Evolutionary conservation across 2,113 vertebrate genomes (phyloP), one percentile per base, ranked within the genome.

Genomic region (Phylloscopus whistleri): DNA sequence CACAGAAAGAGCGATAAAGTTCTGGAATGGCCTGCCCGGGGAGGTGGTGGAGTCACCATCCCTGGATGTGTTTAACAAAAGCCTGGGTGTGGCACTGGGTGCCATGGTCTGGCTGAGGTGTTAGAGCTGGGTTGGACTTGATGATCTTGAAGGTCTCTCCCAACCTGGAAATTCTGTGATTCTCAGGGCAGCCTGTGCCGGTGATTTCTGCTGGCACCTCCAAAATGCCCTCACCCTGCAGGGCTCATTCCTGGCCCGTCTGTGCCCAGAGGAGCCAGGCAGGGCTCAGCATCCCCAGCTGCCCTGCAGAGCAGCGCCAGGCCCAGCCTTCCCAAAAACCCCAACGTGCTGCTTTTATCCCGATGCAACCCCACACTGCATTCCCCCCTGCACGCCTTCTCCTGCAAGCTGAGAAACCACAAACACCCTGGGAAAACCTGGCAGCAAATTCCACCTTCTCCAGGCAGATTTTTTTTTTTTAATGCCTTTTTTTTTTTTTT

Each of bases 381-480:
- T 49, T 30, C 9, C 33, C 44, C 49, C n/a, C 69, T 22, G 12
- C 37, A 18, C 66, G 49, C 89, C 80, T 21, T 60, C 48, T 3
- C 53, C 81, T 55, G 59, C 84, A 22, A 75, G 67, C 88, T 90
- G 81, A 89, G 95, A 90, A 94, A 94, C 87, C 93, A 83, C 82
- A 91, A 95, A 79, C 90, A 72, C 92, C 78, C 87, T 30, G 74
- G 7, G 2, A 79, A 77, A 91, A 53, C 53, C 41, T 84, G 80
- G 87, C 93, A 94, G 78, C 56, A 6, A 9, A 63, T 94, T 19
- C 82, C 46, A 20, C 56, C 79, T 89, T 55, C 68, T 24, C 24
- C 82, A 80, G 70, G 77, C 88, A 21, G 80, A 35, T 13, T 48
- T 76, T 80, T 13, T 31, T 12, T 60, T 60, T 10, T 31, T 23